A percentile compares a stretch with the other conserved stretches of the same genome.
These are phyloP conservation scores for Erebia ligea DNA, from an alignment of 2,888 invertebrate genomes.

Conservation along the genomic window DNA sequence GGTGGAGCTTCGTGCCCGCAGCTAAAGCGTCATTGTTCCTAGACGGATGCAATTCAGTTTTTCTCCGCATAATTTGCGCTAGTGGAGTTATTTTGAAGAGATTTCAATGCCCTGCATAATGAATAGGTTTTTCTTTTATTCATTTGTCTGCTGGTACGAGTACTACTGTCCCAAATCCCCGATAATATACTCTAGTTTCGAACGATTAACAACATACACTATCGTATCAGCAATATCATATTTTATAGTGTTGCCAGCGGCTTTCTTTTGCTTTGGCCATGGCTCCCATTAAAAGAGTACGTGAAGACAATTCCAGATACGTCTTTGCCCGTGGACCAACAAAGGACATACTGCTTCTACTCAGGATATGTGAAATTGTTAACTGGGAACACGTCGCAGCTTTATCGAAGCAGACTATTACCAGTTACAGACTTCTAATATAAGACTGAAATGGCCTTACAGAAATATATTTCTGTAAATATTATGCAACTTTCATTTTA, in stretches of 20 bases:
- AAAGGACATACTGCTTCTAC: neutral
- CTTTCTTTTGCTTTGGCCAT: neutral
- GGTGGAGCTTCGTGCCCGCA: constrained; percentile 63
- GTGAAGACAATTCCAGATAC: neutral
- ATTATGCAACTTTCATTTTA: too few relatives aligned
- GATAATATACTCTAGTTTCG: constrained; percentile 24
- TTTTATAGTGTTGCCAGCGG: neutral
- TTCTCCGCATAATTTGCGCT: constrained; percentile 77
- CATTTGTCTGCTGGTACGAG: constrained; percentile 29
- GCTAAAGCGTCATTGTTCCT: constrained; percentile 78
- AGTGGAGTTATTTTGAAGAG: constrained; percentile 76
- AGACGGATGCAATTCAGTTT: constrained; percentile 80
- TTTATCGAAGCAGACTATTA: neutral
- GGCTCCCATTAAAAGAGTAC: neutral
- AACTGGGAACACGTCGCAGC: neutral
- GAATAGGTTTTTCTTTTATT: constrained; percentile 46
- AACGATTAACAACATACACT: neutral
- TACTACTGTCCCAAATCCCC: constrained; percentile 25
- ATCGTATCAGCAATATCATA: neutral
- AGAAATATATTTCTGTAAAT: too few relatives aligned
- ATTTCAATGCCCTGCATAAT: constrained; percentile 62
- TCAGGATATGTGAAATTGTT: constrained; percentile 1
- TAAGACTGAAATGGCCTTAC: too few relatives aligned
- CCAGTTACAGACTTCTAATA: too few relatives aligned
- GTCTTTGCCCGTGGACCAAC: neutral